Conservation (phyloP, 2,113 vertebrate genomes). For the Dicaeum eximium region DNA sequence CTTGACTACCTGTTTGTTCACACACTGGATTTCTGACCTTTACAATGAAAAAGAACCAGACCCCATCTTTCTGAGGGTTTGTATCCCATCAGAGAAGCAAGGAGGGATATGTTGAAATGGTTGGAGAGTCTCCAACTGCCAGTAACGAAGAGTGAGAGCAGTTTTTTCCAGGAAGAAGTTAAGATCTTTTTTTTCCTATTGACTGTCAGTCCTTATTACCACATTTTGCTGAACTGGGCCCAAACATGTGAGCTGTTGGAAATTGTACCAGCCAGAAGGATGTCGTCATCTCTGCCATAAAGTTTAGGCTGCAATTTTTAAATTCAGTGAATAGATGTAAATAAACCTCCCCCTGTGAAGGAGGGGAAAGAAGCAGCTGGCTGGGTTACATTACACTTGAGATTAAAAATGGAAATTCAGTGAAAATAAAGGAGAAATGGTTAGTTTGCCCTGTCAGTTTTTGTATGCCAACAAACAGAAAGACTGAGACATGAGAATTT, state of each 20-base stretch:
- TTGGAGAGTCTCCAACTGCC: not conserved
- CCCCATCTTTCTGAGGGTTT: not conserved
- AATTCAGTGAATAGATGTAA: not conserved
- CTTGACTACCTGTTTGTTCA: not conserved
- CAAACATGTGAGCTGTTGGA: not conserved
- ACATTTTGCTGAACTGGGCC: not conserved
- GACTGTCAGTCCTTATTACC: not conserved
- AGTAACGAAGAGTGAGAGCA: not conserved
- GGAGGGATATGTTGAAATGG: not conserved
- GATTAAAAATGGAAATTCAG: not conserved
- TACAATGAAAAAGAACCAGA: not conserved
- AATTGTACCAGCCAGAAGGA: not conserved
- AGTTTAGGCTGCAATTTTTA: not conserved
- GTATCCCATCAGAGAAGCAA: not conserved
- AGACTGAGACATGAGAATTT: not conserved
- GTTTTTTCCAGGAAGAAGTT: not conserved
- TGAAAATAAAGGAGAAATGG: not conserved
- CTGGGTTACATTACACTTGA: not conserved
- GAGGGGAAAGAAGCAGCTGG: not conserved
- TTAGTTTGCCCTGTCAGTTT: not conserved
- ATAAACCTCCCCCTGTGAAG: not conserved
- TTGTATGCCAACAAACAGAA: not conserved
- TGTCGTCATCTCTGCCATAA: not conserved
- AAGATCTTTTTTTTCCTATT: not conserved
- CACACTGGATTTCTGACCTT: not conserved